Conservation (phyloP, 2,113 vertebrate species). For the Pseudorhombus dupliciocellatus region DNA sequence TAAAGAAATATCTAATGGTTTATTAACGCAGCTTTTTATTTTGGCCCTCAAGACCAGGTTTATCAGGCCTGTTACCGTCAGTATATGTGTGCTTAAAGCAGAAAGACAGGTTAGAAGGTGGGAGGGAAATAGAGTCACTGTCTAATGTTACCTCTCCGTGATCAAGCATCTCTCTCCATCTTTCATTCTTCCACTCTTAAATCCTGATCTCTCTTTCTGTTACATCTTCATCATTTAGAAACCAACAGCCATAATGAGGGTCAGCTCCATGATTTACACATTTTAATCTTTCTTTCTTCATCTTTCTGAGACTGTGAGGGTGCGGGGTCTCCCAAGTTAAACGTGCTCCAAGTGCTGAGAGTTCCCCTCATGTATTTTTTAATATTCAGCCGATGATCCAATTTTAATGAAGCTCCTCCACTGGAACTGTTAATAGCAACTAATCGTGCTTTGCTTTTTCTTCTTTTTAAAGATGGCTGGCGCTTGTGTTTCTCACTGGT, state of each 20-base stretch:
- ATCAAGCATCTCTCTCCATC: no score
- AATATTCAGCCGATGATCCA: slow-evolving; percentile 42
- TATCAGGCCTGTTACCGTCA: no score
- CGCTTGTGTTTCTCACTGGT: slow-evolving; percentile 4
- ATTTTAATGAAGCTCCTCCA: slow-evolving; percentile 41
- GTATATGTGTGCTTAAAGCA: background rate
- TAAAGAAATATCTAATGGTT: no score
- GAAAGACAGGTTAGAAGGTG: background rate
- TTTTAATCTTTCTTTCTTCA: no score
- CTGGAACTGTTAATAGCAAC: slow-evolving; percentile 13
- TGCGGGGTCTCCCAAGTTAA: slow-evolving; percentile 9
- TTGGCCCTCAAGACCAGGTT: no score
- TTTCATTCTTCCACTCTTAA: no score
- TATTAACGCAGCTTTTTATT: no score
- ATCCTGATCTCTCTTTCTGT: background rate
- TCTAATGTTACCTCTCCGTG: no score
- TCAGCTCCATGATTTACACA: no score
- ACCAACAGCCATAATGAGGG: background rate
- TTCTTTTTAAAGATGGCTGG: background rate
- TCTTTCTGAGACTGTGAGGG: background rate
- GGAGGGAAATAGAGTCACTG: background rate
- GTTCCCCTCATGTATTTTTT: slow-evolving; percentile 2
- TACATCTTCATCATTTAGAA: background rate
- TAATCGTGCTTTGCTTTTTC: background rate
- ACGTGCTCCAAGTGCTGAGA: background rate